These are phyloP conservation scores for Desmophyllum pertusum DNA, from an alignment of 92 coral and sea anemone species.

Conservation along the genomic window DNA sequence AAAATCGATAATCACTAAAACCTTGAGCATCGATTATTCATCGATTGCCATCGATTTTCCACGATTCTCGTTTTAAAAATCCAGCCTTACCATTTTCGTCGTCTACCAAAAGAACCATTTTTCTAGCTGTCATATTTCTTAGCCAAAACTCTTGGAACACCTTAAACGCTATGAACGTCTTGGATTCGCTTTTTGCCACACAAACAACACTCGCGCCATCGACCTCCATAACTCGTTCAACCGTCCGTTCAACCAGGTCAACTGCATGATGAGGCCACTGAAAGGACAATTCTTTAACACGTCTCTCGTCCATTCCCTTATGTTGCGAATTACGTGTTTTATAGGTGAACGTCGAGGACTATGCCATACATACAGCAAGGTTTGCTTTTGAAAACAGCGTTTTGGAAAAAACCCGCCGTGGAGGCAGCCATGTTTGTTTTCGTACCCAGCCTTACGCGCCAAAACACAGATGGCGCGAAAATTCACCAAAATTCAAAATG, in stretches of 20 bases:
- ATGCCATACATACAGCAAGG: neutral
- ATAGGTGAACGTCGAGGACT: neutral
- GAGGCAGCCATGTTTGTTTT: constrained; percentile 17
- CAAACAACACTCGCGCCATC: constrained; percentile 59
- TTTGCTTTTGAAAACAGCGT: neutral
- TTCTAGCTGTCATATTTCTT: constrained; percentile 28
- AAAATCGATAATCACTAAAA: no score
- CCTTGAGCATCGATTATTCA: no score
- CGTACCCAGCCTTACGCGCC: neutral
- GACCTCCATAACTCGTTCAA: constrained; percentile 51
- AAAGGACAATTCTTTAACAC: constrained; percentile 59
- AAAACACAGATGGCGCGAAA: neutral
- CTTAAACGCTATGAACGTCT: constrained; percentile 58
- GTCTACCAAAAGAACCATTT: constrained; percentile 50
- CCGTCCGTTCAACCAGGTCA: constrained; percentile 66
- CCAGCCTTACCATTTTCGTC: constrained; percentile 54
- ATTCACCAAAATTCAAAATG: no score
- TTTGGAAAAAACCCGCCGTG: neutral
- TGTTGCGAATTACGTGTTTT: no score
- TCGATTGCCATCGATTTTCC: no score
- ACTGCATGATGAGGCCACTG: constrained; percentile 59
- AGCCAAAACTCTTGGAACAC: constrained; percentile 58
- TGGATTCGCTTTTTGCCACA: constrained; percentile 56
- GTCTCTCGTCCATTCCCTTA: constrained; percentile 7
- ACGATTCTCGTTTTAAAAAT: neutral